Evolutionary conservation across 2,113 vertebrate genomes (phyloP).

Genomic region (Cygnus atratus): DNA sequence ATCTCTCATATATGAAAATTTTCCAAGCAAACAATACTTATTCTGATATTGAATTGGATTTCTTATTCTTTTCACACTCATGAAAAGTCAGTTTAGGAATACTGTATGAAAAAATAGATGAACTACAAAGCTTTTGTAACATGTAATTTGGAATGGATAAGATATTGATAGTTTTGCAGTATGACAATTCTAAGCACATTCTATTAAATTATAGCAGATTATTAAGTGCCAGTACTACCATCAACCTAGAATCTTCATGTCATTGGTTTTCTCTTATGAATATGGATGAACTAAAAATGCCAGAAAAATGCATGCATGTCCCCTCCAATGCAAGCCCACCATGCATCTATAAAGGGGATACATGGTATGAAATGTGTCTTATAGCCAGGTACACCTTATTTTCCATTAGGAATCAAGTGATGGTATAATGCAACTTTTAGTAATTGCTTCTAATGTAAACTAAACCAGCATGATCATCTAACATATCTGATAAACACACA

Average conservation of each 20-base stretch:
- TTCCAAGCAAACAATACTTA: neutral
- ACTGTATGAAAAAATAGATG: neutral
- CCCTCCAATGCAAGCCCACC: neutral
- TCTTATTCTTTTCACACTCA: neutral
- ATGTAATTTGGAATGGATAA: neutral
- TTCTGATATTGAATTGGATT: neutral
- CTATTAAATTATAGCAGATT: neutral
- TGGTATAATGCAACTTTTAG: neutral
- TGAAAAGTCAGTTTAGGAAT: neutral
- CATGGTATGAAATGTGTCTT: neutral
- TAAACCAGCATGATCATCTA: neutral
- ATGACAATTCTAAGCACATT: neutral
- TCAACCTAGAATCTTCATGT: neutral
- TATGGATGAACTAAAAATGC: neutral
- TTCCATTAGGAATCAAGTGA: neutral
- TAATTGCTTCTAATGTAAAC: neutral
- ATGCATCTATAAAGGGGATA: neutral
- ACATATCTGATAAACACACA: neutral
- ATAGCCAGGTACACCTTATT: neutral
- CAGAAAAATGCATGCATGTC: neutral
- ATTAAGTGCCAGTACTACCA: neutral
- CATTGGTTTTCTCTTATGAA: neutral
- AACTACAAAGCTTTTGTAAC: neutral
- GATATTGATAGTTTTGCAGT: neutral
- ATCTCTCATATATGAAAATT: neutral